These are phyloP conservation scores for Manis crassicaudata DNA, from an alignment of 2,797 vertebrate species.

Conservation along the genomic window DNA sequence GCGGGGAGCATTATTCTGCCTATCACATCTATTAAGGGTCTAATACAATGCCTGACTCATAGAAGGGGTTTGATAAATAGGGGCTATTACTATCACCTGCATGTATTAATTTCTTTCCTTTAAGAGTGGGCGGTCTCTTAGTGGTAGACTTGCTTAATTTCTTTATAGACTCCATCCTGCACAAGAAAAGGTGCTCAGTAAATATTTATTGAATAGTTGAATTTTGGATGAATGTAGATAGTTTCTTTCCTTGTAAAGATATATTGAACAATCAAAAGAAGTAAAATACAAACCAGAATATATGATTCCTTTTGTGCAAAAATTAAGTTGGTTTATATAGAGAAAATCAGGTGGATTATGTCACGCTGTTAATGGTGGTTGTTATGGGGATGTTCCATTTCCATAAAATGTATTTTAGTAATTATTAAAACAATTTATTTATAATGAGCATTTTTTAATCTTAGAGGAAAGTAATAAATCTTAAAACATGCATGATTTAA, in stretches of 20 bases:
- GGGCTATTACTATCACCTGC: neutral
- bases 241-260: constrained; percentile 65
- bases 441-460: neutral
- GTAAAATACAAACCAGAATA: constrained; percentile 40
- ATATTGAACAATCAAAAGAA: constrained; percentile 62
- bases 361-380: neutral
- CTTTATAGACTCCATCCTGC: constrained; percentile 54
- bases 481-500: neutral
- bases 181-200: constrained; percentile 58
- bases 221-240: constrained; percentile 61
- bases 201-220: constrained; percentile 71
- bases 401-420: neutral
- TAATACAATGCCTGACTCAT: neutral
- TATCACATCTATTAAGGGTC: neutral
- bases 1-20: neutral
- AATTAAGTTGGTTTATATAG: neutral
- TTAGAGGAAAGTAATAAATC: constrained; percentile 18
- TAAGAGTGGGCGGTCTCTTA: constrained; percentile 3
- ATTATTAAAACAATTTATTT: constrained; percentile 6
- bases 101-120: constrained; percentile 52
- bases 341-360: neutral
- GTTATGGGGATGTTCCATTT: neutral
- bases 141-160: constrained; percentile 50
- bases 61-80: neutral
- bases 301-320: constrained; percentile 22